Evolutionary conservation across 2,113 vertebrate genomes (phyloP).

Genomic region (Aegithalos caudatus): DNA sequence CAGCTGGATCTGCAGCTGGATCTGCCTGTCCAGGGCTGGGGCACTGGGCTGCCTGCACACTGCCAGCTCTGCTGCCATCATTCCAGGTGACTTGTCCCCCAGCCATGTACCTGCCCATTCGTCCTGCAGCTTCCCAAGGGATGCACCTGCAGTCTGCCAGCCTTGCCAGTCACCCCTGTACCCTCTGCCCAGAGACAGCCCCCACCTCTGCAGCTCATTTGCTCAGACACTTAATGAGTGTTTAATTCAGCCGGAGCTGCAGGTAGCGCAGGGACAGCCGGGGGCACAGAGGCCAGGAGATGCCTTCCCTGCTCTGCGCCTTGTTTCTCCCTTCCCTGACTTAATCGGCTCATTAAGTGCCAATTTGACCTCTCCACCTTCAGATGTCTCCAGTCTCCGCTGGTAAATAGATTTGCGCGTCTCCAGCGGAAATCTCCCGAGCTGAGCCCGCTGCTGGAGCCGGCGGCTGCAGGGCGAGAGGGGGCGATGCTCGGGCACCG

Average conservation of each 20-base stretch:
- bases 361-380: slow-evolving; percentile 20
- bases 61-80: not conserved
- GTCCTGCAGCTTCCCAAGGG: not conserved
- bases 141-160: not conserved
- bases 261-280: not conserved
- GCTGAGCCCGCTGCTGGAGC: not conserved
- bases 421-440: not conserved
- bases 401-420: slow-evolving; percentile 23
- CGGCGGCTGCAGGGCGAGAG: not conserved
- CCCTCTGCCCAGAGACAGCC: not conserved
- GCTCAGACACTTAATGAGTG: not conserved
- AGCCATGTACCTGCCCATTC: not conserved
- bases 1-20: not conserved
- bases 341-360: slow-evolving; percentile 21
- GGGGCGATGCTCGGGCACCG: not conserved
- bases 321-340: not conserved
- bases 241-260: not conserved
- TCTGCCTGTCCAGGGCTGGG: not conserved
- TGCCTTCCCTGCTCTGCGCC: not conserved
- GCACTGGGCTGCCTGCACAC: not conserved
- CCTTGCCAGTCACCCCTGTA: not conserved
- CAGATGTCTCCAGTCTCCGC: slow-evolving; percentile 35
- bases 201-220: not conserved
- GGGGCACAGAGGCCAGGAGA: not conserved
- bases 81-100: not conserved